Evolutionary conservation across 2,797 vertebrate genomes (phyloP), one percentile per base, ranked within the genome.

Genomic region (Lemur catta): DNA sequence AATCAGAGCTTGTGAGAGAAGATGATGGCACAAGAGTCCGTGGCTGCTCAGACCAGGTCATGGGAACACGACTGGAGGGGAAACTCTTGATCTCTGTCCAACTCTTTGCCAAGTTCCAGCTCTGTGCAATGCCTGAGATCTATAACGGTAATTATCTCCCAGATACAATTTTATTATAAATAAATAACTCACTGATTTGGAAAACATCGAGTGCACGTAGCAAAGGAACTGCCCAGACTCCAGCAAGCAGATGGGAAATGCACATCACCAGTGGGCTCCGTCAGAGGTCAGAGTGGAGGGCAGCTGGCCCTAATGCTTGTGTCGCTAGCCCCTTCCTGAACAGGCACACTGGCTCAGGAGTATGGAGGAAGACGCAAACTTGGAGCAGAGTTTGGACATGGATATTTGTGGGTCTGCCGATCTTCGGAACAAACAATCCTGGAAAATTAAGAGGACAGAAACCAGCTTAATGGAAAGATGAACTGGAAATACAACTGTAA

Each of bases 101-200:
- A 10, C 75, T 55, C 55, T 84, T 65, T 86, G 74, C 94, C 93
- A 92, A 78, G 78, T 71, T 57, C 63, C 10, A 33, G 30, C 13
- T 92, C 82, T 20, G 38, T 5, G 46, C 33, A 67, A 88, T 75
- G 92, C 91, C 78, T 65, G 15, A 71, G 74, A 61, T 41, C 76
- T 85, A 76, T 92, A 75, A 92, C 74, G 80, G 89, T 81, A 82
- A 95, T 97, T 96, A 95, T 89, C 78, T 89, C 74, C 80, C 13
- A 2, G 91, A 95, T 75, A 41, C 46, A 90, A 71, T 48, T 95
- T 94, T 76, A 89, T 94, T 85, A 57, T 59, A 80, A 91, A 95
- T 84, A 85, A 95, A 86, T 85, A 76, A 85, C 59, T 85, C 7
- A 30, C 46, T 61, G 91, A 57, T 78, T 85, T 48, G 95, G 93